phyloP scores from a whole-genome alignment of 2,113 vertebrate species.

The Damaliscus lunatus region DNA sequence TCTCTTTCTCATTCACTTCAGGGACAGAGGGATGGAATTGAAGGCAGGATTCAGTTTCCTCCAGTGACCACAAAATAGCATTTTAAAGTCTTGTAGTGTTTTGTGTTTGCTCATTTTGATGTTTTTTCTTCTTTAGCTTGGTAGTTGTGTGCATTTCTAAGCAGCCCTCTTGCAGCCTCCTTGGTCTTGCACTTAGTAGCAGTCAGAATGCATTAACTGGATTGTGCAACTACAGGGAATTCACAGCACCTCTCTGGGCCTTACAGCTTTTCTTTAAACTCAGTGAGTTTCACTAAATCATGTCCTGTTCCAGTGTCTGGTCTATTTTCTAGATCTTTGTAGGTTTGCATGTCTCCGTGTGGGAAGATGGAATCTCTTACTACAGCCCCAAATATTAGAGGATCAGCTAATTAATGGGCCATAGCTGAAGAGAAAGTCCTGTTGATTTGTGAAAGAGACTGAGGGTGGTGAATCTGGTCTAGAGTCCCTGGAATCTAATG shows the following conservation, averaged over 20 bases:
- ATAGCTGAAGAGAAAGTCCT: background rate
- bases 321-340: background rate
- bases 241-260: background rate
- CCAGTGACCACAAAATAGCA: constrained; percentile 13
- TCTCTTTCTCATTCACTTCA: constrained; percentile 37
- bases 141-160: background rate
- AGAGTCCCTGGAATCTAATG: too few species aligned
- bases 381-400: background rate
- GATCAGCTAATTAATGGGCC: background rate
- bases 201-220: background rate
- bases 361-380: background rate
- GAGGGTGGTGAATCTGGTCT: background rate
- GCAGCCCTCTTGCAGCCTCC: background rate
- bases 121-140: background rate
- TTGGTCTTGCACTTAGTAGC: background rate
- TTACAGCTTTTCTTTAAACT: background rate
- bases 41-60: constrained; percentile 46
- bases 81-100: constrained; percentile 43
- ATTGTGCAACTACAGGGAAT: background rate
- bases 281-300: background rate
- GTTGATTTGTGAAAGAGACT: background rate
- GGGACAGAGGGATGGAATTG: background rate
- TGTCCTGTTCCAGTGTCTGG: background rate
- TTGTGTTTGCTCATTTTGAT: background rate
- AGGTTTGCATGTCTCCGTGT: background rate